Evolutionary conservation across 2,113 vertebrate species (phyloP), one percentile per base, ranked within the genome.

Genomic region (Ophthalmolycus amberensis): DNA sequence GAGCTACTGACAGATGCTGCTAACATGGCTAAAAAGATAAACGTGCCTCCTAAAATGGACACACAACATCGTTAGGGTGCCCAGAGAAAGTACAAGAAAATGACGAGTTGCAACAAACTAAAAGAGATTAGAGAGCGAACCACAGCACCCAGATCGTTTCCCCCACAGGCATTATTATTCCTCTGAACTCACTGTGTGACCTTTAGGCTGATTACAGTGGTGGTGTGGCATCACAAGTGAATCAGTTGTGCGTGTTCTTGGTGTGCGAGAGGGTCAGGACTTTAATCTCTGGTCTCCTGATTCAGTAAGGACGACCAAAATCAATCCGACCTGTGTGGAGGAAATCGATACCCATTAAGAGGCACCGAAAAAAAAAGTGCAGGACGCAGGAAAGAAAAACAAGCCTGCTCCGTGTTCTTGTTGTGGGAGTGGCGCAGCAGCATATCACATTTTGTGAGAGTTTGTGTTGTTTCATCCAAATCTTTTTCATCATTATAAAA

Each of bases 251-350:
- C 11, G 52, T 54, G 56, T 78, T 73, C 22, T 5, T 29, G 54
- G 68, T 64, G 75, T 71, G 70, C 5, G 75, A 80, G 63, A 58
- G 63, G 82, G 42, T 18, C 37, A 73, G 37, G 67, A 76, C 60
- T 85, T 79, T 84, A 88, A 85, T 85, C 79, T 88, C 16, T 37
- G 18, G 66, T 16, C 68, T n/a, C 68, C 68, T 38, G 68, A 70
- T 54, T 37, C 67, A 50, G 68, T 54, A 56, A 84, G 72, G 58
- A 58, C 34, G 0, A 71, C 60, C 60, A 67, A 68, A 82, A 85
- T 85, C 86, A 82, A 88, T 88, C 79, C 50, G 58, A 68, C 37
- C 82, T 27, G 60, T 27, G 1, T 1, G 66, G 46, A 72, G 52
- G 22, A 18, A 50, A 88, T 85, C 75, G 9, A 88, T 84, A 56